Conservation (phyloP, 2,113 vertebrate species). For the Dicaeum eximium region DNA sequence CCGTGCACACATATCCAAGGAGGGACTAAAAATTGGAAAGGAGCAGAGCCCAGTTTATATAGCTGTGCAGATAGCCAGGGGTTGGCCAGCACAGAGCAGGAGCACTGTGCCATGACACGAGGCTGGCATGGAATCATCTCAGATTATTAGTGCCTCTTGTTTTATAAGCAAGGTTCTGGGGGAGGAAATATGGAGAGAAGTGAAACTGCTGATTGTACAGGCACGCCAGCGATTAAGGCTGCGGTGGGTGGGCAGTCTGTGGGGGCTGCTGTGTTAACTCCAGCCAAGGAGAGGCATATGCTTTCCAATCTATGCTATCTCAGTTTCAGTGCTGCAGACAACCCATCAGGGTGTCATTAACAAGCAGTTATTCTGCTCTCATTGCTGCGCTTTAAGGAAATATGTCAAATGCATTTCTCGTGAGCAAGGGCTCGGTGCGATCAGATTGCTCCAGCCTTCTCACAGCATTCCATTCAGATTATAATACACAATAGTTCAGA, state of each 20-base stretch:
- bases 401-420: constrained; percentile 63
- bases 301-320: constrained; percentile 59
- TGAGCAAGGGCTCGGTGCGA: constrained; percentile 38
- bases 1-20: not conserved
- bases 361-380: constrained; percentile 24
- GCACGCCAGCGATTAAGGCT: constrained; percentile 15
- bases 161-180: constrained; percentile 25
- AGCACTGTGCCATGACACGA: constrained; percentile 7
- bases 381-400: constrained; percentile 38
- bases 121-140: not conserved
- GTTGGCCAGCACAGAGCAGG: not conserved
- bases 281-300: constrained; percentile 57
- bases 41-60: not conserved
- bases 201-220: constrained; percentile 59
- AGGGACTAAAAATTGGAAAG: not conserved
- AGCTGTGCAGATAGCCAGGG: not conserved
- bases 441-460: constrained; percentile 65
- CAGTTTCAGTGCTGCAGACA: constrained; percentile 48
- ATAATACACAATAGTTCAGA: constrained; percentile 69
- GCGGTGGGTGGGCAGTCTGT: constrained; percentile 60
- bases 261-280: constrained; percentile 61
- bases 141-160: constrained; percentile 11
- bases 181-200: constrained; percentile 43
- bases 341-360: constrained; percentile 61
- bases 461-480: constrained; percentile 71